Conservation (phyloP, 2,113 vertebrate genomes). For the Chloroceryle aenea region DNA sequence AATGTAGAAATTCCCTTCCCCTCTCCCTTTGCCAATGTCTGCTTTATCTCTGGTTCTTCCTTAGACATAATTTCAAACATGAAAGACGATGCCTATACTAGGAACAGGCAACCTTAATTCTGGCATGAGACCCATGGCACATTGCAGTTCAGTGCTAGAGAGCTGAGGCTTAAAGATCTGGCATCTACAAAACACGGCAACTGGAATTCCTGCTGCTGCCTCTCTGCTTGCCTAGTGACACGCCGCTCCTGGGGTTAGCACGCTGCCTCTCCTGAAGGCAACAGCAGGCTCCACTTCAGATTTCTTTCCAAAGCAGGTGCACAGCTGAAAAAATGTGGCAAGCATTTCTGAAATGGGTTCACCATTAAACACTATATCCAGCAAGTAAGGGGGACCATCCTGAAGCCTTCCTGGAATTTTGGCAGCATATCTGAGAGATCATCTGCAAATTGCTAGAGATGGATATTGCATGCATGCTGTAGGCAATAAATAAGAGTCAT, state of each 20-base stretch:
- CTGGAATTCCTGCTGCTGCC: slow-evolving; percentile 62
- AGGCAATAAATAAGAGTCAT: slow-evolving; percentile 37
- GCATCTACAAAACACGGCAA: slow-evolving; percentile 17
- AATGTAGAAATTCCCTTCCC: slow-evolving; percentile 53
- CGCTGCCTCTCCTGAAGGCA: slow-evolving; percentile 32
- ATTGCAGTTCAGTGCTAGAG: background rate
- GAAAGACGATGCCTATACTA: slow-evolving; percentile 39
- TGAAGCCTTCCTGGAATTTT: slow-evolving; percentile 62
- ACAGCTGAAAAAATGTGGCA: slow-evolving; percentile 59
- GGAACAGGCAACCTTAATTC: slow-evolving; percentile 20
- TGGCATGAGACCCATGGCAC: slow-evolving; percentile 20
- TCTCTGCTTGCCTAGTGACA: background rate
- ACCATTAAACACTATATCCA: background rate
- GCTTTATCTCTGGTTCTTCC: slow-evolving; percentile 15
- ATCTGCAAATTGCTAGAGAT: background rate
- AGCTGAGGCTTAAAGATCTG: background rate
- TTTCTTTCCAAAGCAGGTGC: slow-evolving; percentile 64
- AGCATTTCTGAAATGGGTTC: background rate
- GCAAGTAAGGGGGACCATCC: background rate
- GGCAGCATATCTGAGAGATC: background rate
- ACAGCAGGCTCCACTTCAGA: slow-evolving; percentile 22
- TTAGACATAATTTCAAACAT: slow-evolving; percentile 47
- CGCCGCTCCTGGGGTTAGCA: background rate
- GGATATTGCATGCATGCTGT: background rate
- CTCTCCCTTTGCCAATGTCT: slow-evolving; percentile 33